Evolutionary conservation across 2,113 vertebrate genomes (phyloP).

Genomic region (Platysternon megacephalum): DNA sequence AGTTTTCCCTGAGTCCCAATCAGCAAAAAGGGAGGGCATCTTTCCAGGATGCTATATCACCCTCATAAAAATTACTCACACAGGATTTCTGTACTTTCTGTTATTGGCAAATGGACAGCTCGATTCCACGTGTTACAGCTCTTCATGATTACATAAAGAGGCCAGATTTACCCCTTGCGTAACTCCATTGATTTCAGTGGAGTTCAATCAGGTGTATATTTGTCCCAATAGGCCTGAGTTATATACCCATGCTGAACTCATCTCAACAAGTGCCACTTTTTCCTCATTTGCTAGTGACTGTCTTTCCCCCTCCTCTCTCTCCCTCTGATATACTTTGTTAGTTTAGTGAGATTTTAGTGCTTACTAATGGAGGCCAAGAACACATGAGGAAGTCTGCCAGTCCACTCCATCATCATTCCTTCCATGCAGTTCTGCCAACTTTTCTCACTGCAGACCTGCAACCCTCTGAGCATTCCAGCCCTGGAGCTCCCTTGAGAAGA

Average conservation of each 20-base stretch:
- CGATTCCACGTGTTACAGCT: neutral
- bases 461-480: neutral
- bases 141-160: neutral
- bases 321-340: neutral
- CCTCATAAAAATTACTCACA: fast-evolving
- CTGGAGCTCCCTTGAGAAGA: neutral
- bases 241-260: neutral
- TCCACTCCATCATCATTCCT: neutral
- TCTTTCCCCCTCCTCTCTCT: neutral
- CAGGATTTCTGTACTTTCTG: neutral
- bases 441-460: neutral
- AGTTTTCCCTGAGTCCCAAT: neutral
- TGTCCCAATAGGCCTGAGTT: neutral
- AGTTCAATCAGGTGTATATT: fast-evolving
- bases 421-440: neutral
- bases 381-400: neutral
- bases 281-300: neutral
- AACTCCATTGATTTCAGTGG: neutral
- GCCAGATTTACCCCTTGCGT: neutral
- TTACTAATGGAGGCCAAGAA: neutral
- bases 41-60: slow-evolving; percentile 35
- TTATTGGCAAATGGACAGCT: slow-evolving; percentile 6
- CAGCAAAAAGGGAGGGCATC: neutral
- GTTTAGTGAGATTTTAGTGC: neutral
- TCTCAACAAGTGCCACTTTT: neutral